Evolutionary conservation across 2,797 vertebrate genomes (phyloP).

Genomic region (Poecilia picta): DNA sequence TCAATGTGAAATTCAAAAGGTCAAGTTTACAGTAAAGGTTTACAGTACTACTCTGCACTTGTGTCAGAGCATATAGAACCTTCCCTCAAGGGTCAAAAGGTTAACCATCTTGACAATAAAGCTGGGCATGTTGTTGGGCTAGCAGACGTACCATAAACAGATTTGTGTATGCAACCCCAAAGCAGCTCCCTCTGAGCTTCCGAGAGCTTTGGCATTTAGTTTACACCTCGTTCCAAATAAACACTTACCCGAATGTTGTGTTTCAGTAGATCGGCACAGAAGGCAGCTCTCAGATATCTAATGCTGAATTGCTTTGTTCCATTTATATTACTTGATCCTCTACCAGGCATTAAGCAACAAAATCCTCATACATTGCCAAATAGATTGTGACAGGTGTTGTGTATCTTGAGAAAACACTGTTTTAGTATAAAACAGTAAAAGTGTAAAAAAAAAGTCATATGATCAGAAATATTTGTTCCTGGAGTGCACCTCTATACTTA

Average conservation of each 20-base stretch:
- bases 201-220: constrained; percentile 4
- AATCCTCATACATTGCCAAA: neutral
- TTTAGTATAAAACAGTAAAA: constrained; percentile 9
- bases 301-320: neutral
- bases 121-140: constrained; percentile 11
- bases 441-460: neutral
- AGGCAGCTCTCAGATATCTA: neutral
- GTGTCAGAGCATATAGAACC: constrained; percentile 8
- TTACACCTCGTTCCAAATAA: constrained; percentile 23
- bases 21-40: constrained; percentile 70
- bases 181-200: neutral
- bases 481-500: constrained; percentile 19
- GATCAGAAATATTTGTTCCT: constrained; percentile 19
- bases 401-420: constrained; percentile 4
- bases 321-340: neutral
- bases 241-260: neutral
- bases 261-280: neutral
- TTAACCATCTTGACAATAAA: constrained; percentile 20
- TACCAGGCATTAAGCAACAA: constrained; percentile 9
- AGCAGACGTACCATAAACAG: constrained; percentile 12
- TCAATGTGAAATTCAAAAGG: constrained; percentile 51
- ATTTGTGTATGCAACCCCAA: neutral
- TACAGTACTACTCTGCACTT: constrained; percentile 48
- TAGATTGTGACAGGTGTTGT: neutral
- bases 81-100: constrained; percentile 10